Conservation (phyloP, 2,113 vertebrate species). For the Ondatra zibethicus region DNA sequence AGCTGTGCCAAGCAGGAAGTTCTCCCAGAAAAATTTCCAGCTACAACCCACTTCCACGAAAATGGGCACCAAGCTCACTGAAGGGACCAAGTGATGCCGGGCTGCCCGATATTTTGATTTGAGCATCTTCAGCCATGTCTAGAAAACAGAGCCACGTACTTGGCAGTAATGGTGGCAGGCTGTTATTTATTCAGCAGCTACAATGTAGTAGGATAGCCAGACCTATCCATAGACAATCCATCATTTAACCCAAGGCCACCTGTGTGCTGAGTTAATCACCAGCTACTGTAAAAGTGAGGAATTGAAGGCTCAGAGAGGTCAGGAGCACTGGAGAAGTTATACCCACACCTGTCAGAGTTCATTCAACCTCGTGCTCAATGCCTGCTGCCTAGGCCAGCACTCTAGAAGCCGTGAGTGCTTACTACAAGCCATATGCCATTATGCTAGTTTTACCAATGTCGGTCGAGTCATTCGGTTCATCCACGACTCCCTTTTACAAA, state of each 20-base stretch:
- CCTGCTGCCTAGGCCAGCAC: not conserved
- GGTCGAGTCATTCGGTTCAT: not conserved
- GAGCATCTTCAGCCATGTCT: not conserved
- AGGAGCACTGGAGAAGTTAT: constrained; percentile 10
- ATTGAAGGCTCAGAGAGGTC: constrained; percentile 34
- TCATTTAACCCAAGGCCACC: not conserved
- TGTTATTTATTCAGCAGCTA: not conserved
- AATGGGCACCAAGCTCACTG: not conserved
- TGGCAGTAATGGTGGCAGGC: not conserved
- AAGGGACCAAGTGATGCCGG: not conserved
- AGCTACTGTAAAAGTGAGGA: constrained; percentile 11
- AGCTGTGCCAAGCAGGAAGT: not conserved
- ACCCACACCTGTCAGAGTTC: not conserved
- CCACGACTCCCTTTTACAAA: constrained; percentile 17
- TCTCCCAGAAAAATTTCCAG: not conserved
- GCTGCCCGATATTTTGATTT: not conserved
- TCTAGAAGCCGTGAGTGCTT: constrained; percentile 14
- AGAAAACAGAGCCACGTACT: not conserved
- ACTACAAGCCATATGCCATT: not conserved
- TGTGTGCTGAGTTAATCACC: not conserved
- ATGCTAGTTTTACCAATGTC: not conserved
- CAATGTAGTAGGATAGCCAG: not conserved
- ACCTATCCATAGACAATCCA: not conserved
- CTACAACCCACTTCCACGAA: not conserved
- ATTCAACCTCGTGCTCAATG: not conserved